These are phyloP conservation scores for Percina caprodes DNA, from an alignment of 2,113 vertebrate genomes.

Conservation along the genomic window DNA sequence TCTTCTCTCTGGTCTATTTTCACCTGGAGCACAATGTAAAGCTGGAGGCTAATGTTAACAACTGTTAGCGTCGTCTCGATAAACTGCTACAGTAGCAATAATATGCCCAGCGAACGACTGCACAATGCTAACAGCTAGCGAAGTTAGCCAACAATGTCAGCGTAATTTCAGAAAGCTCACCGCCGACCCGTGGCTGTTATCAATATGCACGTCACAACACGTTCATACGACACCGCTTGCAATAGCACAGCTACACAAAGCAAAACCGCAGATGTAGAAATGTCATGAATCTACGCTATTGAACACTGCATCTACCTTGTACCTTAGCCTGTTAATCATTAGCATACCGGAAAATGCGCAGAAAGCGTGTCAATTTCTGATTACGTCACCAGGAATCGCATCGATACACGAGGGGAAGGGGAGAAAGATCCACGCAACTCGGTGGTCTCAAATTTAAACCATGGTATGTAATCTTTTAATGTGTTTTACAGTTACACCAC, in stretches of 20 bases:
- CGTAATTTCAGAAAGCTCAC: slow-evolving; percentile 19
- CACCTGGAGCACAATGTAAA: slow-evolving; percentile 8
- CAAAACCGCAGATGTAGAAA: neutral
- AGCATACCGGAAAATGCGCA: slow-evolving; percentile 74
- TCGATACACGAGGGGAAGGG: slow-evolving; percentile 62
- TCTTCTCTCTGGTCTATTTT: slow-evolving; percentile 1
- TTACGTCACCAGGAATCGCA: slow-evolving; percentile 37
- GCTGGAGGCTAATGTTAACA: slow-evolving; percentile 14
- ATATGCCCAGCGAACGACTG: neutral
- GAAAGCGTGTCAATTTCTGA: slow-evolving; percentile 59
- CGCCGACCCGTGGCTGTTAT: neutral
- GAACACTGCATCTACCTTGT: slow-evolving; percentile 61
- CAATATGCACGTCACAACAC: neutral
- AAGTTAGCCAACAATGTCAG: slow-evolving; percentile 60
- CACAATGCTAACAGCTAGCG: slow-evolving; percentile 52
- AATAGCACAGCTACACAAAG: neutral
- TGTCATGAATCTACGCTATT: neutral
- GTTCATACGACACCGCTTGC: neutral
- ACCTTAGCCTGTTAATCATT: slow-evolving; percentile 63
- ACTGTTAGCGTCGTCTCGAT: neutral
- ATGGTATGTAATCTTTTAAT: slow-evolving; percentile 65
- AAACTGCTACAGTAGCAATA: slow-evolving; percentile 4
- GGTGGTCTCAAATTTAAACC: neutral
- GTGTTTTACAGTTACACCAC: neutral
- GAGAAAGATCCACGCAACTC: neutral